Percentiles rank a stretch among this genome's conserved stretches.
Conservation (phyloP, 1,140 invertebrate species). For the Nephotettix cincticeps region DNA sequence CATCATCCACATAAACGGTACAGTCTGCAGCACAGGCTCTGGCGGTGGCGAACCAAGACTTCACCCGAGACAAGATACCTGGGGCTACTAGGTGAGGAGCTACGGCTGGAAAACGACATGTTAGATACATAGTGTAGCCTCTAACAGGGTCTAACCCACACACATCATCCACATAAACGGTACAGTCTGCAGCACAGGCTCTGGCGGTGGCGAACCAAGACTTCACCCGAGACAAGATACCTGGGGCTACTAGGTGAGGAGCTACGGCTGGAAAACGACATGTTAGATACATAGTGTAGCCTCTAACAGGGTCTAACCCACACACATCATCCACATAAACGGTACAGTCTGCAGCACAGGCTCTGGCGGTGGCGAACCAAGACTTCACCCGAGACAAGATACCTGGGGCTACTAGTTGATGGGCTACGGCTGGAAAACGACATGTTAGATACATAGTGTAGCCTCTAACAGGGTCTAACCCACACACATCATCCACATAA, state of each 20-base stretch:
- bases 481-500: background rate
- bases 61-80: background rate
- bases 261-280: background rate
- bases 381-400: background rate
- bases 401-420: background rate
- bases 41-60: background rate
- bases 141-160: background rate
- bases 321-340: background rate
- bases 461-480: background rate
- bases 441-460: too few species aligned
- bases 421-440: background rate
- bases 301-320: background rate
- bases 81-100: background rate
- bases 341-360: background rate
- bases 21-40: background rate
- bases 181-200: background rate
- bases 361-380: background rate
- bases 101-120: background rate
- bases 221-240: background rate
- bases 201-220: background rate
- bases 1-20: background rate
- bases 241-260: background rate
- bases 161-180: background rate
- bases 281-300: background rate
- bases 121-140: background rate